Evolutionary conservation across 1,140 invertebrate genomes (phyloP), one percentile per base, ranked within the genome.

Genomic region (Zaprionus ornatus): DNA sequence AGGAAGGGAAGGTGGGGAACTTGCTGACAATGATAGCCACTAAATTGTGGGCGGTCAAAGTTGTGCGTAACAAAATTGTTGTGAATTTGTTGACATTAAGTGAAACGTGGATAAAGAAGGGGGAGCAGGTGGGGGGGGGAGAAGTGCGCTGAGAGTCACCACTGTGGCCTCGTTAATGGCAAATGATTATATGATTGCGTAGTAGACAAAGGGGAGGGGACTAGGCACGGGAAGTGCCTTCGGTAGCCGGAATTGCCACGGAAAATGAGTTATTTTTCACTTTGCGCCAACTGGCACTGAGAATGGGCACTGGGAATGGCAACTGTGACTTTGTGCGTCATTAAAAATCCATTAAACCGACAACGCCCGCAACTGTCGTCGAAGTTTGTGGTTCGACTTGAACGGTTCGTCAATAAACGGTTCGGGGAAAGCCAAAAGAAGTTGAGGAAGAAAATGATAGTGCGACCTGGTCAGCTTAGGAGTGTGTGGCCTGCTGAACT

Each of bases 11-110:
- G 0, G 7, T 21, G 21, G 15, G n/a, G 2, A 45, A 23, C 23
- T 15, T n/a, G 32, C 29, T 35, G 57, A 45, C 61, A 76, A 65
- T 77, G 61, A 67, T 59, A 54, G 77, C 25, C 23, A 52, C 77
- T 75, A 73, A 87, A 75, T 81, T 72, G 84, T 88, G 85, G 84
- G 84, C 85, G 85, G 80, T 54, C 63, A 83, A 80, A 78, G 80
- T 77, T 72, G 63, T 79, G 74, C 77, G 60, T 79, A 76, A 87
- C 80, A 63, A 90, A 87, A 80, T 88, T 60, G 85, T 84, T 74
- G 68, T 71, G 69, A 81, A 90, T 81, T 88, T 88, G 80, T 81
- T 88, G 84, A 87, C 77, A 88, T 84, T 88, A 70, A 52, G 48
- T 54, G 73, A 23, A 27, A 19, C 19, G 19, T 4, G 12, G 17